Evolutionary conservation across 2,113 vertebrate species (phyloP).

Genomic region (Petroica traversi): DNA sequence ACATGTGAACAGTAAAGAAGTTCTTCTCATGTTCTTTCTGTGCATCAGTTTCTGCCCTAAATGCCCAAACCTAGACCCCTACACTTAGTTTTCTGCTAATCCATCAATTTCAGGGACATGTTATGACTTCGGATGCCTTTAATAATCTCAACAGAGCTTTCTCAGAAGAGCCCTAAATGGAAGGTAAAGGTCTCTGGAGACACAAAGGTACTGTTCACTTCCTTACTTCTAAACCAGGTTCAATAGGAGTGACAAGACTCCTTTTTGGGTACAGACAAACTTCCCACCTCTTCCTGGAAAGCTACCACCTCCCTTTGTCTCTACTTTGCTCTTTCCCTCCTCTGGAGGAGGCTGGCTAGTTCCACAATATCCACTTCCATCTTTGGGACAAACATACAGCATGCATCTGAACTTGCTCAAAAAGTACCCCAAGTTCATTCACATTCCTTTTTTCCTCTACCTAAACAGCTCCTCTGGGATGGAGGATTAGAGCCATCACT

Average conservation of each 20-base stretch:
- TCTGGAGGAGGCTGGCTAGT: background rate
- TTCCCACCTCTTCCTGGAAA: background rate
- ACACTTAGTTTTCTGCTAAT: background rate
- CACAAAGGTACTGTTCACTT: rapidly evolving
- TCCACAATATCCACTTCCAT: background rate
- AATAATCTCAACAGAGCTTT: background rate
- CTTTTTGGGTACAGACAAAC: background rate
- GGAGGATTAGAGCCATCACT: background rate
- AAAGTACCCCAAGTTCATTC: background rate
- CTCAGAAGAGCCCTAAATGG: rapidly evolving
- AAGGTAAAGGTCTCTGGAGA: background rate
- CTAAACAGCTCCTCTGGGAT: background rate
- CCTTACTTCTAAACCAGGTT: background rate
- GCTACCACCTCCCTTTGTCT: no score
- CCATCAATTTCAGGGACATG: background rate
- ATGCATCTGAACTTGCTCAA: background rate
- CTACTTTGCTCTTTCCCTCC: background rate
- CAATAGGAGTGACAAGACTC: rapidly evolving
- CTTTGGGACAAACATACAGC: background rate
- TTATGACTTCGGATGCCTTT: background rate
- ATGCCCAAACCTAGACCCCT: background rate
- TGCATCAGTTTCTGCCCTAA: background rate
- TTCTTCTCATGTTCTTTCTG: background rate
- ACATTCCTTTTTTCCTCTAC: background rate
- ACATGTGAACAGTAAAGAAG: background rate